Percentiles rank a stretch among this genome's conserved stretches.
Conservation (phyloP, 2,797 vertebrate species). For the Lateolabrax maculatus region DNA sequence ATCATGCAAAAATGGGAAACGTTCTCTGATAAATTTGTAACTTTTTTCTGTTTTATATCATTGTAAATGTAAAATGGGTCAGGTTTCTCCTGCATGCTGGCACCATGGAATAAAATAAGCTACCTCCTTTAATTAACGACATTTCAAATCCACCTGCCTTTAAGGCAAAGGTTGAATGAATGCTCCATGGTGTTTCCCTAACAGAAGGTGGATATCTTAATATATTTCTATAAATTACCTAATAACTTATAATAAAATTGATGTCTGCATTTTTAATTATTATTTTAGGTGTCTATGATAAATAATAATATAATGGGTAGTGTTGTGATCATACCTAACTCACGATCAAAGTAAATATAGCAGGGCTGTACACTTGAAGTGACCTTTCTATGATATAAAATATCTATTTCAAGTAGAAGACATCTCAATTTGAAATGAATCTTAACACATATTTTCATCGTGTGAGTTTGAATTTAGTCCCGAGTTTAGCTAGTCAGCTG, state of each 20-base stretch:
- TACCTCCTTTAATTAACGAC: background rate
- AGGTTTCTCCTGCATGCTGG: background rate
- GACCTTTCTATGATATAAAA: background rate
- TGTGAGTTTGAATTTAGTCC: slow-evolving; percentile 1
- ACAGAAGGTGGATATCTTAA: background rate
- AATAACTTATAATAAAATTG: accelerated
- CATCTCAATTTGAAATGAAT: slow-evolving; percentile 39
- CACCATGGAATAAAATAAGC: background rate
- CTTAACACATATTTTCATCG: slow-evolving; percentile 31
- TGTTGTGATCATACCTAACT: background rate
- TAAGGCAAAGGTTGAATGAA: background rate
- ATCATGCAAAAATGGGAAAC: background rate
- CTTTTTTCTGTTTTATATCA: background rate
- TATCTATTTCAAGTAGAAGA: slow-evolving; percentile 1
- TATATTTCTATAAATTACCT: background rate
- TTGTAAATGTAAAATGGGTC: background rate
- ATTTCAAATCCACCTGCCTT: background rate
- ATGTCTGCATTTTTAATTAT: too few relatives aligned
- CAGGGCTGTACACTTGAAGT: background rate
- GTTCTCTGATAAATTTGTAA: too few relatives aligned
- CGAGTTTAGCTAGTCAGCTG: slow-evolving; percentile 31
- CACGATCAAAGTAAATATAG: background rate
- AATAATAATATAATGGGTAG: background rate
- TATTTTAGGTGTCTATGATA: background rate
- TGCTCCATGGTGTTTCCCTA: background rate